Conservation (phyloP, 2,113 vertebrate genomes). For the Apus apus region DNA sequence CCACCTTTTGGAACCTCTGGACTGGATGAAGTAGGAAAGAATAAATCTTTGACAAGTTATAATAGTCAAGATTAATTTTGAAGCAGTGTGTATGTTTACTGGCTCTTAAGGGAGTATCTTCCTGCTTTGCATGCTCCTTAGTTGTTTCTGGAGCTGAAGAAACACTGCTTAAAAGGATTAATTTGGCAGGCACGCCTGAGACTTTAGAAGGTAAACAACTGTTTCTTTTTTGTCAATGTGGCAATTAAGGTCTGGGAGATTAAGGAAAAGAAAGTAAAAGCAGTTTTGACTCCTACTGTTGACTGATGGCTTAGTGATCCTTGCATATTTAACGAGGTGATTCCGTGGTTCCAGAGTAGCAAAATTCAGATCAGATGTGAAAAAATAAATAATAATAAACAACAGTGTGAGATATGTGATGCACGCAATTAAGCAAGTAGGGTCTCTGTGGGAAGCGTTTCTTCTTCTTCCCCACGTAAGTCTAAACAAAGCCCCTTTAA, state of each 20-base stretch:
- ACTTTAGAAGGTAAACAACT: constrained; percentile 82
- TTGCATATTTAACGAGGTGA: constrained; percentile 65
- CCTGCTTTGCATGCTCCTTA: constrained; percentile 72
- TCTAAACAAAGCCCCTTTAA: too few relatives aligned
- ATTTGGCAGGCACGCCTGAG: constrained; percentile 79
- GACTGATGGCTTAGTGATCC: constrained; percentile 62
- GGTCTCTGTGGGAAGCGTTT: too few relatives aligned
- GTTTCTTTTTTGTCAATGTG: constrained; percentile 82
- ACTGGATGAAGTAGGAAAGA: neutral
- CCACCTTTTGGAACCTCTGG: neutral
- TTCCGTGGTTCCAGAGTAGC: constrained; percentile 32
- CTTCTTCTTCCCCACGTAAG: too few relatives aligned
- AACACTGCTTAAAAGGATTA: constrained; percentile 79
- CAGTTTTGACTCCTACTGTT: constrained; percentile 73
- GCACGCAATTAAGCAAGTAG: neutral
- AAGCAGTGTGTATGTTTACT: constrained; percentile 15
- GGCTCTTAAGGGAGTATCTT: constrained; percentile 56
- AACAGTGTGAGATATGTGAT: neutral
- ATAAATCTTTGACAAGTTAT: neutral
- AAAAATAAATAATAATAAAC: neutral
- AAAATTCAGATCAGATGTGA: constrained; percentile 44
- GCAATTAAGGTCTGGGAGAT: constrained; percentile 79
- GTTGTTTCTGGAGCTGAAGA: constrained; percentile 72
- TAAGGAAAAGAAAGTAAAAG: constrained; percentile 78
- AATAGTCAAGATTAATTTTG: constrained; percentile 66